Percentiles rank a stretch among this genome's conserved stretches.
Conservation (phyloP, 1,140 invertebrate species). For the Drosophila teissieri region DNA sequence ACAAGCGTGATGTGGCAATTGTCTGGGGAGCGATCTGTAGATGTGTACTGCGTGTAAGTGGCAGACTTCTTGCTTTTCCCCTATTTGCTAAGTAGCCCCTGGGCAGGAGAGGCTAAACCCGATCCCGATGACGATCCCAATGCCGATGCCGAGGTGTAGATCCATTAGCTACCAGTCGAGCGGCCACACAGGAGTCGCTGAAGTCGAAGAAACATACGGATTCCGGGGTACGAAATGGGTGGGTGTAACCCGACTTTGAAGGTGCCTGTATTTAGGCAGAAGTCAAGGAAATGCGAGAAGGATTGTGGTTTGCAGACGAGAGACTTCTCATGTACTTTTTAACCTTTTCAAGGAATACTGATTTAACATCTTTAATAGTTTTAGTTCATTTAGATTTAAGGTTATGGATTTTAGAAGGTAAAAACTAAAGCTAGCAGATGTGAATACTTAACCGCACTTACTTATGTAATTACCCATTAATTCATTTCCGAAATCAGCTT, state of each 20-base stretch:
- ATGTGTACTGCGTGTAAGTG: conserved; percentile 5
- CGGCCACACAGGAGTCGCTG: conserved; percentile 27
- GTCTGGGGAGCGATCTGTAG: conserved; percentile 61
- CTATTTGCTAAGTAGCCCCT: conserved; percentile 61
- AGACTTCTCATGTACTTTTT: background rate
- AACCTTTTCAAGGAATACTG: background rate
- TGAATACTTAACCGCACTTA: background rate
- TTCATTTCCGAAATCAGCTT: background rate
- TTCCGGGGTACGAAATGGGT: too few relatives aligned
- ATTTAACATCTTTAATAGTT: background rate
- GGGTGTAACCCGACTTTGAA: conserved; percentile 39
- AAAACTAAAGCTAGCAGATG: background rate
- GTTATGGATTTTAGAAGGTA: too few relatives aligned
- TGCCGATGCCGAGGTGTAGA: conserved; percentile 54
- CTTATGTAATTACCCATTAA: conserved; percentile 1
- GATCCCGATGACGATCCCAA: conserved; percentile 9
- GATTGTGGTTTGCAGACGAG: conserved; percentile 1
- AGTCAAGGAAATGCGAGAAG: conserved; percentile 8
- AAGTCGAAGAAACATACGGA: background rate
- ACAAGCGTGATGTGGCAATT: conserved; percentile 81
- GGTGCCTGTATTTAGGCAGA: conserved; percentile 2
- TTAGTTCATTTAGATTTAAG: too few relatives aligned
- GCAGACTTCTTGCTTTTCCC: conserved; percentile 11
- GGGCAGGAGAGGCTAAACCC: conserved; percentile 4
- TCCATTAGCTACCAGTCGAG: conserved; percentile 70